Conservation (phyloP, 2,888 invertebrate genomes). For the Diaphora mendica region DNA sequence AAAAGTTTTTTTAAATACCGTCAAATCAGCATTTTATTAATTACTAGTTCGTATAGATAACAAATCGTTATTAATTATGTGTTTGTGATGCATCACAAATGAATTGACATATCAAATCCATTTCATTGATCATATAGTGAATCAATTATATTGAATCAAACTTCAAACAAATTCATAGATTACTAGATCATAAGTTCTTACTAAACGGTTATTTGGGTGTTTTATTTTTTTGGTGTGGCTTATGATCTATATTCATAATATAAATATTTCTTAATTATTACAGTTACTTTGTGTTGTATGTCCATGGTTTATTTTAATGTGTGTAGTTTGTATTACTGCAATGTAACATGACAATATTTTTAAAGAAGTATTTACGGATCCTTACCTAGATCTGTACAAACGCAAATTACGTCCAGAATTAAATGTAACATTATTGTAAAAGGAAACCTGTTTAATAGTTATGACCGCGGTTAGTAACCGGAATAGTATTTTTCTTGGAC, state of each 20-base stretch:
- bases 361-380: too few species aligned
- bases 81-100: neutral
- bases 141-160: neutral
- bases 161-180: neutral
- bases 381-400: neutral
- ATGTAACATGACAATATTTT: neutral
- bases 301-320: neutral
- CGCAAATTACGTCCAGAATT: neutral
- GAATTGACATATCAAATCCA: neutral
- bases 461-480: accelerated
- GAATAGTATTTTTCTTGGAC: neutral
- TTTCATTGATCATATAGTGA: too few species aligned
- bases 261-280: too few species aligned
- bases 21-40: neutral
- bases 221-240: neutral
- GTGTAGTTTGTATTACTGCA: neutral
- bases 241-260: neutral
- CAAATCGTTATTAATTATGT: neutral
- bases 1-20: too few species aligned
- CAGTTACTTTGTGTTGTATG: neutral
- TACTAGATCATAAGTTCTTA: neutral
- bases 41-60: neutral
- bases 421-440: neutral
- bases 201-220: neutral
- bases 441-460: neutral